Percentiles rank a stretch among this genome's conserved stretches.
phyloP scores from a whole-genome alignment of 2,888 invertebrate species.

The Spilarctia lutea region DNA sequence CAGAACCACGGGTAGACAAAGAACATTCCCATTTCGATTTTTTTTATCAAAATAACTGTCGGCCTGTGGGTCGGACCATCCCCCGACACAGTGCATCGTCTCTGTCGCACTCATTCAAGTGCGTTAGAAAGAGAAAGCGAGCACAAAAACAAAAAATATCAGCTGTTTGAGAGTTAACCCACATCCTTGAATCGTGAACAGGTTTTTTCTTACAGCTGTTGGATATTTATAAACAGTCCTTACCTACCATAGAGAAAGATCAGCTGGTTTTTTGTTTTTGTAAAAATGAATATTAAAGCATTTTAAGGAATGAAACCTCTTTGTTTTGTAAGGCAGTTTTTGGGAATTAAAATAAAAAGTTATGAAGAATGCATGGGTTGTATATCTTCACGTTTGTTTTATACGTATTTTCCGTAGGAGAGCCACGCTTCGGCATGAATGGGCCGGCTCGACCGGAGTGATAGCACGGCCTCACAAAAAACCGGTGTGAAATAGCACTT shows the following conservation, averaged over 20 bases:
- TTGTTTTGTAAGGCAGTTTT: neutral
- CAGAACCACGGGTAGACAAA: neutral
- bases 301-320: neutral
- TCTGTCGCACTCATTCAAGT: slow-evolving; percentile 3
- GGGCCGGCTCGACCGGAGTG: too few relatives aligned
- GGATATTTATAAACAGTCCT: slow-evolving; percentile 19
- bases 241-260: neutral
- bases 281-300: neutral
- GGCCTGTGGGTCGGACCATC: slow-evolving; percentile 11
- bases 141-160: slow-evolving; percentile 40
- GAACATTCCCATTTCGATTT: slow-evolving; percentile 36
- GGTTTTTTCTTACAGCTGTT: slow-evolving; percentile 44
- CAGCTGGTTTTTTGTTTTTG: slow-evolving; percentile 9
- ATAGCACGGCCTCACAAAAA: too few relatives aligned
- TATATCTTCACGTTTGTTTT: too few relatives aligned
- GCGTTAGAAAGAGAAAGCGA: slow-evolving; percentile 26
- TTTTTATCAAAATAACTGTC: slow-evolving; percentile 50
- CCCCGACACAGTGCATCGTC: slow-evolving; percentile 14
- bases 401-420: too few relatives aligned
- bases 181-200: slow-evolving; percentile 39
- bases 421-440: too few relatives aligned
- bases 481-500: too few relatives aligned
- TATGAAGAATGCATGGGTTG: neutral
- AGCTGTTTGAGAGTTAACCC: slow-evolving; percentile 40
- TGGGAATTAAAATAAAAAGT: neutral